These are phyloP conservation scores for Leptoclinus maculatus DNA, from an alignment of 2,797 vertebrate genomes.

Conservation along the genomic window DNA sequence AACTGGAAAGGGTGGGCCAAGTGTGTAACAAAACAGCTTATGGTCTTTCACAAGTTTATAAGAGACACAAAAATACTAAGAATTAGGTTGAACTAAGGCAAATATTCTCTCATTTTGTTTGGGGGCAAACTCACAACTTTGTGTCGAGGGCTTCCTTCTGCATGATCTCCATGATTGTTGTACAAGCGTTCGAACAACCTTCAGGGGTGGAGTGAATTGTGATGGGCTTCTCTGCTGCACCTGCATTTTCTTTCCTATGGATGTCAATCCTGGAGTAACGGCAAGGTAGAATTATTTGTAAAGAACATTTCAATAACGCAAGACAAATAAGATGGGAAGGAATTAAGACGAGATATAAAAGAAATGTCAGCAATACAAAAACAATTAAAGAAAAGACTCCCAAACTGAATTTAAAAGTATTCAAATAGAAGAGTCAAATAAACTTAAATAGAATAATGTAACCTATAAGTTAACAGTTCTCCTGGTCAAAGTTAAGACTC, in stretches of 20 bases:
- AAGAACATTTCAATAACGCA: background rate
- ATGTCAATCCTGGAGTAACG: slow-evolving; percentile 91
- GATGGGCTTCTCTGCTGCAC: slow-evolving; percentile 98
- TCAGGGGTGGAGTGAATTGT: slow-evolving; percentile 98
- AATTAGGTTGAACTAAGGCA: background rate
- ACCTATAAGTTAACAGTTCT: background rate
- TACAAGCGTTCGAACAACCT: slow-evolving; percentile 95
- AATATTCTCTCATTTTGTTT: background rate
- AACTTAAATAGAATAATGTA: background rate
- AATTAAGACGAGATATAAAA: background rate
- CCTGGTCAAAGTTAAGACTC: background rate
- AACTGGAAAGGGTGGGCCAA: background rate
- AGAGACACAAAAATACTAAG: background rate
- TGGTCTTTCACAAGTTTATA: background rate
- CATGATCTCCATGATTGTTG: slow-evolving; percentile 99
- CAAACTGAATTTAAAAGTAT: background rate
- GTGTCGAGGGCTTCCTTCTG: slow-evolving; percentile 98
- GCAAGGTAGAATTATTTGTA: background rate
- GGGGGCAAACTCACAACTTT: slow-evolving; percentile 91
- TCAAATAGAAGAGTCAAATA: rapidly evolving
- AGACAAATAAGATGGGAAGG: background rate
- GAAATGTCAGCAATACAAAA: too few relatives aligned
- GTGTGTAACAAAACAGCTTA: background rate
- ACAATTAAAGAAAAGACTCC: rapidly evolving
- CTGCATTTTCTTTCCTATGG: slow-evolving; percentile 98